phyloP scores from a whole-genome alignment of 2,113 vertebrate species.

The Perca flavescens region DNA sequence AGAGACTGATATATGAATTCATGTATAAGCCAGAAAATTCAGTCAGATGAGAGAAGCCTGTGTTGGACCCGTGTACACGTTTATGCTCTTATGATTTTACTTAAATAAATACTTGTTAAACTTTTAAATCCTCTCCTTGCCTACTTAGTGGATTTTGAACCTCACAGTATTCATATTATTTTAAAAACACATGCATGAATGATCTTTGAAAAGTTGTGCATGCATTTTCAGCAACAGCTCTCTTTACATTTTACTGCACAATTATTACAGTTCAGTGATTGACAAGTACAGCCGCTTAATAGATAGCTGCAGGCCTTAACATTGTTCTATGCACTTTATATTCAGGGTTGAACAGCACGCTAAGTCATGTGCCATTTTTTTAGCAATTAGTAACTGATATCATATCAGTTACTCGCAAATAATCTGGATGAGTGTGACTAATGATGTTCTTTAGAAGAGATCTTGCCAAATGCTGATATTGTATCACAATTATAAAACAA shows the following conservation, averaged over 20 bases:
- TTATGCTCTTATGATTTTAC: too few species aligned
- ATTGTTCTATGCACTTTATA: neutral
- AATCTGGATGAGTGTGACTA: conserved; percentile 1
- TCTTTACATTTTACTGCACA: neutral
- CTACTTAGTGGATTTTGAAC: too few species aligned
- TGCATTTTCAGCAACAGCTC: neutral
- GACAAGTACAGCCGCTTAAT: neutral
- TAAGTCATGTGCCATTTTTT: conserved; percentile 8
- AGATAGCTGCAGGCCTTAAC: neutral
- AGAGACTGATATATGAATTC: too few species aligned
- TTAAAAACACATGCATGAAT: neutral
- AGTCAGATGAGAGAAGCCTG: too few species aligned
- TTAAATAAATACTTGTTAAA: too few species aligned
- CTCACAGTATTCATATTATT: too few species aligned
- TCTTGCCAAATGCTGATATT: neutral
- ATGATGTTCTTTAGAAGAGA: neutral
- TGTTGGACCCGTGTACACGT: too few species aligned
- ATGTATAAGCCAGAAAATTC: too few species aligned
- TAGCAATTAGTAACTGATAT: neutral
- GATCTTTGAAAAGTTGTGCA: neutral
- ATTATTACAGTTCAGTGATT: neutral
- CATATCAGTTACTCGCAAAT: conserved; percentile 5
- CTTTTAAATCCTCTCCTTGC: too few species aligned
- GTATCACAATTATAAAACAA: conserved; percentile 2
- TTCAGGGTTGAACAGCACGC: neutral